A percentile compares a stretch with the other conserved stretches of the same genome.
These are phyloP conservation scores for Ophioninae sp. DNA, from an alignment of 2,888 invertebrate species.

Conservation along the genomic window DNA sequence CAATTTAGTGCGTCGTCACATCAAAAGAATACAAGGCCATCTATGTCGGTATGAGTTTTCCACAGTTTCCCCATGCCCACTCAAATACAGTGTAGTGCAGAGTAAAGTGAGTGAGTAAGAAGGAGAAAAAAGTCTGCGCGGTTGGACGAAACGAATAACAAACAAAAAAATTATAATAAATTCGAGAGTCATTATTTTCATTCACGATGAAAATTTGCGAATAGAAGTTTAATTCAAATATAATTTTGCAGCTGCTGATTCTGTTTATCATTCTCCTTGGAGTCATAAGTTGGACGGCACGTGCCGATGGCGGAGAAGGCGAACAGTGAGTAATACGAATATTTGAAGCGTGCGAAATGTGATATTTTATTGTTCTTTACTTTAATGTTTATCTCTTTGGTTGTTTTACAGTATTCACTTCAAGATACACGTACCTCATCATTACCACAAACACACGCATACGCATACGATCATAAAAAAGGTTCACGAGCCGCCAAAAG, in stretches of 20 bases:
- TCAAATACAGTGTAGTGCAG: no score
- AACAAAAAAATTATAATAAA: no score
- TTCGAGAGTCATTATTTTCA: no score
- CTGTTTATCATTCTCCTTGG: conserved; percentile 60
- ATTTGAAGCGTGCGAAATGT: background rate
- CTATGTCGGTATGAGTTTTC: no score
- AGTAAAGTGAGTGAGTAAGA: no score
- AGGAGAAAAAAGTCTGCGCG: no score
- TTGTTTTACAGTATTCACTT: conserved; percentile 74
- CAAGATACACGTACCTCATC: conserved; percentile 75
- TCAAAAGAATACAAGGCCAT: no score
- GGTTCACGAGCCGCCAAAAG: conserved; percentile 73
- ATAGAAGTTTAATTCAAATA: background rate
- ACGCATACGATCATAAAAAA: conserved; percentile 74
- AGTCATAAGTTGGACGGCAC: conserved; percentile 63
- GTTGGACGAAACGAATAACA: no score
- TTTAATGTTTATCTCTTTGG: background rate
- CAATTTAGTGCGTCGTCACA: no score
- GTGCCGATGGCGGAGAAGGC: conserved; percentile 62
- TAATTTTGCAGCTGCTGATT: conserved; percentile 64
- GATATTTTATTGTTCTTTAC: background rate
- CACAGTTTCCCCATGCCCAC: no score
- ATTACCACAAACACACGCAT: conserved; percentile 74
- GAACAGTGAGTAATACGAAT: conserved; percentile 68
- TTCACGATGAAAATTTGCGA: background rate